Evolutionary conservation across 1,140 invertebrate species (phyloP).

Genomic region (Pentalonia nigronervosa): DNA sequence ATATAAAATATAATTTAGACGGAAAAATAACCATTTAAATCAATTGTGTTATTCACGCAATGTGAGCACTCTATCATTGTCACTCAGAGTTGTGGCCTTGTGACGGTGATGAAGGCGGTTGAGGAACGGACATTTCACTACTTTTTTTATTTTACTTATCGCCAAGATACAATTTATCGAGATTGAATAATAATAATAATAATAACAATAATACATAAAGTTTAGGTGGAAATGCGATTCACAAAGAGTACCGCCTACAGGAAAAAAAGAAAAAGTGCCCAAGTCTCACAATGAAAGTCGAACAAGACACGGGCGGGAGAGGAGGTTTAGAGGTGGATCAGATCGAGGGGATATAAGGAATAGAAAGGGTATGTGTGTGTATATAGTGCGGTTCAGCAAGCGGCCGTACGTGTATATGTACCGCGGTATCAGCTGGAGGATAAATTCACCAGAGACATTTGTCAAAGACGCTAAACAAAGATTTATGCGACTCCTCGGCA

Average conservation of each 20-base stretch:
- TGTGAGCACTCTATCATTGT: neutral
- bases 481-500: neutral
- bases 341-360: neutral
- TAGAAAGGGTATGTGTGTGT: neutral
- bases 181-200: slow-evolving; percentile 22
- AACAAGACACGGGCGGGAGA: neutral
- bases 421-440: neutral
- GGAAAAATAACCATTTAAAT: neutral
- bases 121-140: neutral
- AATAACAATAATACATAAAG: neutral
- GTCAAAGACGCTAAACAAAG: slow-evolving; percentile 27
- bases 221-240: neutral
- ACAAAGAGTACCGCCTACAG: neutral
- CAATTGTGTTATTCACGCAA: neutral
- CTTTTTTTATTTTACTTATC: neutral
- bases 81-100: neutral
- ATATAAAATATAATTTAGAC: neutral
- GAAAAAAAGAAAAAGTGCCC: neutral
- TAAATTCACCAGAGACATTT: slow-evolving; percentile 21
- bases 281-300: neutral
- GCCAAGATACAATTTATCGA: neutral
- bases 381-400: too few species aligned
- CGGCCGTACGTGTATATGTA: neutral
- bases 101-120: too few species aligned
- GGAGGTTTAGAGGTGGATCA: neutral